Evolutionary conservation across 2,797 vertebrate species (phyloP).

Genomic region (Tenualosa ilisha): DNA sequence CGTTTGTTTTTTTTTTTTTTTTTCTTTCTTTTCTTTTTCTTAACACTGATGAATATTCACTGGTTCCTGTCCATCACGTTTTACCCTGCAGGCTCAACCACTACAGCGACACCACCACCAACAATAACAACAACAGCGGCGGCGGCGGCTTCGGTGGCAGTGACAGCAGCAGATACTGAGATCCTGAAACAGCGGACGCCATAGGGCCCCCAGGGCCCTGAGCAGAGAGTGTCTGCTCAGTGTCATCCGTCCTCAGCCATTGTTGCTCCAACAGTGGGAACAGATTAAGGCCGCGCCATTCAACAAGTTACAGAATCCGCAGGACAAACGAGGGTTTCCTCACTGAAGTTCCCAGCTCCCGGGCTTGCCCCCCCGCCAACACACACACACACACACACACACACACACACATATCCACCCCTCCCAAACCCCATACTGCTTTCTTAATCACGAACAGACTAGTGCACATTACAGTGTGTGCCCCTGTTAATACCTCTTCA

Average conservation of each 20-base stretch:
- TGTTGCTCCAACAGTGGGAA: constrained; percentile 24
- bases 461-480: constrained; percentile 66
- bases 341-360: constrained; percentile 70
- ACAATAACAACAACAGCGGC: neutral
- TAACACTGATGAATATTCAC: constrained; percentile 15
- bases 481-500: constrained; percentile 80
- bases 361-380: constrained; percentile 48
- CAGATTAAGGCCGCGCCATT: constrained; percentile 43
- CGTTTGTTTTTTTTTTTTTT: too few relatives aligned
- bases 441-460: constrained; percentile 77
- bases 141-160: neutral
- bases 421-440: neutral
- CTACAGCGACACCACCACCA: neutral
- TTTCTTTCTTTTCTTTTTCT: neutral
- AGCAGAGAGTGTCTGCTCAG: constrained; percentile 18
- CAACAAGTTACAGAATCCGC: constrained; percentile 65
- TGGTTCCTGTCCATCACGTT: constrained; percentile 2
- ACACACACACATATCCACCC: neutral
- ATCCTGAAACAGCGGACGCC: neutral
- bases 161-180: neutral
- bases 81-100: neutral
- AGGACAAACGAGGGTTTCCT: constrained; percentile 64
- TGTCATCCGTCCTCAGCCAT: constrained; percentile 20
- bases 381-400: neutral
- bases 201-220: neutral